These are phyloP conservation scores for Phortica okadai DNA, from an alignment of 2,888 invertebrate species.

Conservation along the genomic window DNA sequence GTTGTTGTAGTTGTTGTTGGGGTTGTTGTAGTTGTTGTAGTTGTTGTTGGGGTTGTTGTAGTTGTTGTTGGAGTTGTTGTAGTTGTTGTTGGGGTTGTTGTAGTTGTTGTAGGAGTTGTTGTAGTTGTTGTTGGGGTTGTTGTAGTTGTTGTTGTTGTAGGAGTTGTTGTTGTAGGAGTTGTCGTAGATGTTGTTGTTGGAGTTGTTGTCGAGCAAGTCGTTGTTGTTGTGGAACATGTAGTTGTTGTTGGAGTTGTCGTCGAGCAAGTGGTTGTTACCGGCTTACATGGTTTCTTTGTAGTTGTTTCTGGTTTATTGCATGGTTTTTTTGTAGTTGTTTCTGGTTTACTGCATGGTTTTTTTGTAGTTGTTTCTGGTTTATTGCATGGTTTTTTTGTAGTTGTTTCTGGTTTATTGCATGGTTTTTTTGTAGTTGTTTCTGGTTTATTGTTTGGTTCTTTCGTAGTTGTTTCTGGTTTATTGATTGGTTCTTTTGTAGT, in stretches of 20 bases:
- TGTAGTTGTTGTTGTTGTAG: constrained; percentile 32
- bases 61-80: constrained; percentile 26
- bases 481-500: background rate
- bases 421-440: constrained; percentile 14
- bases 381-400: too few species aligned
- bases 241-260: constrained; percentile 31
- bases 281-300: too few species aligned
- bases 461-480: constrained; percentile 6
- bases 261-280: background rate
- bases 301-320: too few species aligned
- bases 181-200: constrained; percentile 24
- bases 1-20: constrained; percentile 29
- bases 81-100: constrained; percentile 28
- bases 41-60: constrained; percentile 20
- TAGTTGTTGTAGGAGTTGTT: constrained; percentile 24
- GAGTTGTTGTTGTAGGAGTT: constrained; percentile 30
- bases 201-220: constrained; percentile 27
- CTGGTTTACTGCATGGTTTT: too few species aligned
- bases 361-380: too few species aligned
- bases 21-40: constrained; percentile 12
- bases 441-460: background rate
- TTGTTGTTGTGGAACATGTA: constrained; percentile 25
- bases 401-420: constrained; percentile 8
- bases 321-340: too few species aligned
- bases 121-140: constrained; percentile 20